A percentile compares a stretch with the other conserved stretches of the same genome.
Evolutionary conservation across 2,797 vertebrate species (phyloP).

Genomic region (Ptychadena robeensis): DNA sequence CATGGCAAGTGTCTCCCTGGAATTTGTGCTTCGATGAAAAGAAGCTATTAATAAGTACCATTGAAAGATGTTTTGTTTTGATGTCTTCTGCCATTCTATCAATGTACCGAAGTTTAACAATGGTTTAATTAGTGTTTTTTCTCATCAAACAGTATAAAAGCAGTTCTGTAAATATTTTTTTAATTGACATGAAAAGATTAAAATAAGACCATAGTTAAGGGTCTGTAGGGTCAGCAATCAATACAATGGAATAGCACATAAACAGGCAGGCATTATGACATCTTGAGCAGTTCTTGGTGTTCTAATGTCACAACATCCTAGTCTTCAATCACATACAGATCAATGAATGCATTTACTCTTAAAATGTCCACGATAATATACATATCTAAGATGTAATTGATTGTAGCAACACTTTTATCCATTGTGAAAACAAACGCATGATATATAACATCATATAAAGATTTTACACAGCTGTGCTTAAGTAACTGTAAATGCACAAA

Average conservation of each 20-base stretch:
- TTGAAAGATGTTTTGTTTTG: constrained; percentile 9
- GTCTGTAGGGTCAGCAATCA: constrained; percentile 15
- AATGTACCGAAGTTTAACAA: constrained; percentile 5
- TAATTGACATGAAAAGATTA: constrained; percentile 22
- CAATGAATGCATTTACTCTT: neutral
- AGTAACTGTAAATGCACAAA: no score
- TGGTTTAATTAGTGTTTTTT: constrained; percentile 19
- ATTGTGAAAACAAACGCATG: no score
- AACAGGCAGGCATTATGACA: neutral
- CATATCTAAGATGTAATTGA: neutral
- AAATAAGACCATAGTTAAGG: constrained; percentile 26
- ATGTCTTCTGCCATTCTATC: constrained; percentile 21
- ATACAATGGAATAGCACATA: constrained; percentile 33
- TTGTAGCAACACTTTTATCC: no score
- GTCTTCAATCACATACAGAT: neutral
- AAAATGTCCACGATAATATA: neutral
- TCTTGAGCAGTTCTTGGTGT: constrained; percentile 14
- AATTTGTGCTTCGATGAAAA: constrained; percentile 14
- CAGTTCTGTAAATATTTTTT: constrained; percentile 25
- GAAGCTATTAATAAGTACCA: constrained; percentile 28
- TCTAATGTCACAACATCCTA: neutral
- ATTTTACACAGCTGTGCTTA: no score
- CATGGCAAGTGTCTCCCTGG: constrained; percentile 15
- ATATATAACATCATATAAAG: no score
- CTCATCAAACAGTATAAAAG: constrained; percentile 34